phyloP scores from a whole-genome alignment of 2,113 vertebrate species.

The Otis tarda region DNA sequence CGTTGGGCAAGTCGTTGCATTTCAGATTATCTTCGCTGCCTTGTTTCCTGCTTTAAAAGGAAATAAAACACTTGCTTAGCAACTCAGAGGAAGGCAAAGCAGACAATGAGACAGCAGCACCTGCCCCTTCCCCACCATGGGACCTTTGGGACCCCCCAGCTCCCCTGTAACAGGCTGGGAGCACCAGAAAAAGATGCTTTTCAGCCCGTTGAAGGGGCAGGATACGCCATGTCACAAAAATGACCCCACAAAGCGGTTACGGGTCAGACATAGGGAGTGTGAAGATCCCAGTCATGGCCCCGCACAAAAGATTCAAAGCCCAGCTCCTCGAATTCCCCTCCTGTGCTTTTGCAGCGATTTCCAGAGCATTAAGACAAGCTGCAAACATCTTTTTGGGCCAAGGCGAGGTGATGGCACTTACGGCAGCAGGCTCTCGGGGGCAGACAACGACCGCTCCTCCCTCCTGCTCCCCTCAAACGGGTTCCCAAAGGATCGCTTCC shows the following conservation, averaged over 20 bases:
- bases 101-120: background rate
- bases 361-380: background rate
- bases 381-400: rapidly evolving
- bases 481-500: conserved; percentile 96
- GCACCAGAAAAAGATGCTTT: background rate
- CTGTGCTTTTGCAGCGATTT: background rate
- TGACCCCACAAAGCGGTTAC: background rate
- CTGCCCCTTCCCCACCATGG: background rate
- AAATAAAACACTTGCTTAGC: background rate
- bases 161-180: background rate
- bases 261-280: background rate
- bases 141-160: background rate
- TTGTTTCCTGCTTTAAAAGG: conserved; percentile 84
- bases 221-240: background rate
- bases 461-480: conserved; percentile 90
- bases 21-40: conserved; percentile 84
- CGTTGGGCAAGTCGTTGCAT: conserved; percentile 81
- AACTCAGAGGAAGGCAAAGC: background rate
- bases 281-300: background rate
- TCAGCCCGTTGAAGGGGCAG: background rate
- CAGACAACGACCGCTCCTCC: conserved; percentile 83
- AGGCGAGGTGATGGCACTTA: conserved; percentile 71
- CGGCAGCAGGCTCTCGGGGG: conserved; percentile 81
- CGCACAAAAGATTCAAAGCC: background rate
- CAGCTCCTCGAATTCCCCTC: background rate